phyloP scores from a whole-genome alignment of 2,113 vertebrate species.

The Arothron firmamentum region DNA sequence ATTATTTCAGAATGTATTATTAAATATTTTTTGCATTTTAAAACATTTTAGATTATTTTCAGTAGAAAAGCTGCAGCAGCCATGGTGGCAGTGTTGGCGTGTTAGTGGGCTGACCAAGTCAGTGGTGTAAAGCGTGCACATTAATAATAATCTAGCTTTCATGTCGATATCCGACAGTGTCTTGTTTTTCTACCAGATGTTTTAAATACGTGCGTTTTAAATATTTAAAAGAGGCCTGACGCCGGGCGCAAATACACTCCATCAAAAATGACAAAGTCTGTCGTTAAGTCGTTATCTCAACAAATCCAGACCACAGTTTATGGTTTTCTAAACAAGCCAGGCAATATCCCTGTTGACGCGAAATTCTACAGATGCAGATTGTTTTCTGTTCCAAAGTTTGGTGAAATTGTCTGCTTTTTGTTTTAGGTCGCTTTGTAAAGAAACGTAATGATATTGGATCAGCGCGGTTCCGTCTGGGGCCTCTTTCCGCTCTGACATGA shows the following conservation, averaged over 20 bases:
- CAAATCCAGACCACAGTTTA: slow-evolving; percentile 23
- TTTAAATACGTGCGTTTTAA: slow-evolving; percentile 38
- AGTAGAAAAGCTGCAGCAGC: not conserved
- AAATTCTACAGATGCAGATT: slow-evolving; percentile 7
- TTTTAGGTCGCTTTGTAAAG: slow-evolving; percentile 12
- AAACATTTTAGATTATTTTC: not conserved
- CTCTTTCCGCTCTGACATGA: slow-evolving; percentile 60
- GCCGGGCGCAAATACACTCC: slow-evolving; percentile 14
- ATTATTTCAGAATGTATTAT: not conserved
- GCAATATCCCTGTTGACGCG: slow-evolving; percentile 10
- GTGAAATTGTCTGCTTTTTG: slow-evolving; percentile 5
- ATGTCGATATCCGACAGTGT: slow-evolving; percentile 10
- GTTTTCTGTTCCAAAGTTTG: slow-evolving; percentile 21
- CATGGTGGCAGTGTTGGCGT: slow-evolving; percentile 26
- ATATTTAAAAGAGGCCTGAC: slow-evolving; percentile 28
- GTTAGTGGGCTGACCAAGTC: slow-evolving; percentile 40
- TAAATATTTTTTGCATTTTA: not conserved
- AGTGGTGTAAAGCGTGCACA: slow-evolving; percentile 42
- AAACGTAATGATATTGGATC: slow-evolving; percentile 48
- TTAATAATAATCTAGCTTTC: slow-evolving; percentile 36
- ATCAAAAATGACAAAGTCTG: slow-evolving; percentile 33
- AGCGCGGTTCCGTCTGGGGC: slow-evolving; percentile 44
- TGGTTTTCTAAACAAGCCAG: slow-evolving; percentile 24
- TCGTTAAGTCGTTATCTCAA: slow-evolving; percentile 35
- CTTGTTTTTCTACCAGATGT: slow-evolving; percentile 8